Evolutionary conservation across 2,888 invertebrate genomes (phyloP).

Genomic region (Dilophus febrilis): DNA sequence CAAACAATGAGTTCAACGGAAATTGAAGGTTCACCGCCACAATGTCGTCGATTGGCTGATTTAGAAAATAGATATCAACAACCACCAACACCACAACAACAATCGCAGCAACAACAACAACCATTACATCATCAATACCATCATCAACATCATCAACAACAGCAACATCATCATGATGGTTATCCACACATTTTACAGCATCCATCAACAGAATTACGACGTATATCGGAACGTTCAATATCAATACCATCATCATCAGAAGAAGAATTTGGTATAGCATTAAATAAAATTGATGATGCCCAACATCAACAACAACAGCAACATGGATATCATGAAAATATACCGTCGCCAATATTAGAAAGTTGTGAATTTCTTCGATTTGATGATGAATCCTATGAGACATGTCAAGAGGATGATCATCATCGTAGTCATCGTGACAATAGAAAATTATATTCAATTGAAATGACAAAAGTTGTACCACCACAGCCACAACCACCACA

Average conservation of each 20-base stretch:
- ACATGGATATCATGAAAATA: slow-evolving; percentile 44
- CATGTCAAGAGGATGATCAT: slow-evolving; percentile 21
- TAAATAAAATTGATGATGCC: slow-evolving; percentile 36
- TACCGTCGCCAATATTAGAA: slow-evolving; percentile 44
- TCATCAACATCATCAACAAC: slow-evolving; percentile 24
- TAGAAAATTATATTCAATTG: too few species aligned
- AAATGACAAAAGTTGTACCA: background rate
- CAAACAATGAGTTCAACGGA: slow-evolving; percentile 64
- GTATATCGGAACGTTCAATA: slow-evolving; percentile 57
- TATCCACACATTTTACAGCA: too few species aligned
- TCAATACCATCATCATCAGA: slow-evolving; percentile 62
- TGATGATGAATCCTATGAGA: slow-evolving; percentile 35
- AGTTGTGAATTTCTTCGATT: slow-evolving; percentile 41
- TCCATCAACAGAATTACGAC: slow-evolving; percentile 34
- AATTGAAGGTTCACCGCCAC: slow-evolving; percentile 60
- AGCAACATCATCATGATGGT: background rate
- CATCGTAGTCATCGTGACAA: slow-evolving; percentile 23
- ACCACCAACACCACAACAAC: too few species aligned
- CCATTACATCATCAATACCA: slow-evolving; percentile 12
- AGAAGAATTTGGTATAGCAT: slow-evolving; percentile 38
- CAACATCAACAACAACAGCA: too few species aligned
- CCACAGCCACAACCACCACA: too few species aligned
- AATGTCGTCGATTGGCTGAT: slow-evolving; percentile 46
- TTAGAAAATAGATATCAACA: slow-evolving; percentile 46
- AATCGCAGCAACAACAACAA: too few species aligned